phyloP scores from a whole-genome alignment of 2,888 invertebrate genomes.

The Meloe dianella region DNA sequence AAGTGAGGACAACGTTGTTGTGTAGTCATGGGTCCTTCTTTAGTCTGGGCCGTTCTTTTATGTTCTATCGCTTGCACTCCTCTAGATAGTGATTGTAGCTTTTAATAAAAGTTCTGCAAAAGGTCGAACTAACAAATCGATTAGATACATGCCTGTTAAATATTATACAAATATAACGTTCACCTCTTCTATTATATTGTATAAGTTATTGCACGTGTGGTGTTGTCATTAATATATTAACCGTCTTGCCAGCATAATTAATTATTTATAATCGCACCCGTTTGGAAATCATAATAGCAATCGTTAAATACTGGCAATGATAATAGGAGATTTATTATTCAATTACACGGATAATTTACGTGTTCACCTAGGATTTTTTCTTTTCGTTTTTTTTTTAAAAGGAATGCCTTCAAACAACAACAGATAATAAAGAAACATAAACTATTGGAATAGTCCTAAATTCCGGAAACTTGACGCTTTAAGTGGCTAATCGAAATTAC shows the following conservation, averaged over 20 bases:
- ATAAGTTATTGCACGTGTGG: constrained; percentile 12
- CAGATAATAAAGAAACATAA: constrained; percentile 1
- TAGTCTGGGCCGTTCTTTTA: constrained; percentile 26
- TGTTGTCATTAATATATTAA: constrained; percentile 4
- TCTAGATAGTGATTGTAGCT: constrained; percentile 7
- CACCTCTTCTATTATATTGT: constrained; percentile 11
- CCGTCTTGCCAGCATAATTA: constrained; percentile 2
- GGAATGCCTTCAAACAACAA: too few species aligned
- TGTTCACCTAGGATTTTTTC: not conserved
- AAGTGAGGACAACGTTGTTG: constrained; percentile 23
- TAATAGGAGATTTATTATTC: not conserved
- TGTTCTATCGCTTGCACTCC: constrained; percentile 4
- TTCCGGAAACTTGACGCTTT: constrained; percentile 23
- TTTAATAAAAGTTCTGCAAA: constrained; percentile 25
- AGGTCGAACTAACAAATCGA: constrained; percentile 1
- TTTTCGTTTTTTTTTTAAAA: too few species aligned
- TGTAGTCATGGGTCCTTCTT: not conserved
- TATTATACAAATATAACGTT: not conserved
- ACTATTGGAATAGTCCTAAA: not conserved
- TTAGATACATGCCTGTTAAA: not conserved
- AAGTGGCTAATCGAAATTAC: constrained; percentile 44
- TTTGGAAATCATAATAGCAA: constrained; percentile 8
- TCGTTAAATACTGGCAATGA: not conserved
- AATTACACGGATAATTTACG: not conserved
- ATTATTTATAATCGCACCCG: constrained; percentile 2